These are phyloP conservation scores for Napeogenes sylphis DNA, from an alignment of 2,888 invertebrate species.

Conservation along the genomic window DNA sequence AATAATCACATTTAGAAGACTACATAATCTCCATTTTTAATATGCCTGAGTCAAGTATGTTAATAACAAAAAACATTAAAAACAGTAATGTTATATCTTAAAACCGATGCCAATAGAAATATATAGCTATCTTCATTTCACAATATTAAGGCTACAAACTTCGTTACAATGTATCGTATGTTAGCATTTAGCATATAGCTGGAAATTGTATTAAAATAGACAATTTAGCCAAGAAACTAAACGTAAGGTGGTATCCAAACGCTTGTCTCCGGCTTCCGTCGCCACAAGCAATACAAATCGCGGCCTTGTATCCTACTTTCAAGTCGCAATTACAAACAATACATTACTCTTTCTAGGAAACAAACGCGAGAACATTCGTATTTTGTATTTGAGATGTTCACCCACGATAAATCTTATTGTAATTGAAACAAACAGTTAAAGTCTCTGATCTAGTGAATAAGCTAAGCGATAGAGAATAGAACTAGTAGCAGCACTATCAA, in stretches of 20 bases:
- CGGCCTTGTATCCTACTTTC: slow-evolving; percentile 56
- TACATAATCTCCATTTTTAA: too few relatives aligned
- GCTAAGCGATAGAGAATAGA: too few relatives aligned
- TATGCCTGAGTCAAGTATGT: too few relatives aligned
- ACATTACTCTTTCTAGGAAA: slow-evolving; percentile 29
- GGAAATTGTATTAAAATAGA: not conserved
- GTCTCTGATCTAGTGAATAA: too few relatives aligned
- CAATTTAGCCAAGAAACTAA: slow-evolving; percentile 2
- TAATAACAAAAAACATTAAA: too few relatives aligned
- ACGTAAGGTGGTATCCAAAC: not conserved
- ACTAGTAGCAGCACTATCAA: too few relatives aligned
- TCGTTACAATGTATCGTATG: not conserved
- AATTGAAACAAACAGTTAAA: not conserved
- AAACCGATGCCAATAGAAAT: too few relatives aligned
- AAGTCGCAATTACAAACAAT: slow-evolving; percentile 48
- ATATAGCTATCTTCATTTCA: too few relatives aligned
- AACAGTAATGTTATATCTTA: too few relatives aligned
- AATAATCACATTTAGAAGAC: too few relatives aligned
- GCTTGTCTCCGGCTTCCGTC: slow-evolving; percentile 38
- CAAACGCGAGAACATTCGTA: slow-evolving; percentile 15
- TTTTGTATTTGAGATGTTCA: not conserved
- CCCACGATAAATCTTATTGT: slow-evolving; percentile 17
- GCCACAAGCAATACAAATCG: slow-evolving; percentile 37
- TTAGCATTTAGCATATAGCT: not conserved
- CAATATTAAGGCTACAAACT: not conserved